Evolutionary conservation across 2,113 vertebrate genomes (phyloP).

Genomic region (Lontra canadensis): DNA sequence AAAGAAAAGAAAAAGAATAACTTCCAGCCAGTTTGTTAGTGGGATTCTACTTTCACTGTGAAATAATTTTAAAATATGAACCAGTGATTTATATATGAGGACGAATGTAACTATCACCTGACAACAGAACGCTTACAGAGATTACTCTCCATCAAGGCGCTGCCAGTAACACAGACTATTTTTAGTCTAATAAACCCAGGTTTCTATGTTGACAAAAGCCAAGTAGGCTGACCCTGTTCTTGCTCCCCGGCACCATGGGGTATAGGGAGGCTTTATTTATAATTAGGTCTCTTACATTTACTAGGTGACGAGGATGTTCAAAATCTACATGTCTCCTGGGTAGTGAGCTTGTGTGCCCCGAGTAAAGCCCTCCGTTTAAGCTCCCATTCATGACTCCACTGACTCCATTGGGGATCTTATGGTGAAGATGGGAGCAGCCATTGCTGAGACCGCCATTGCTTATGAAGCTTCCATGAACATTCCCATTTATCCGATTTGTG

Average conservation of each 20-base stretch:
- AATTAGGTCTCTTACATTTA: slow-evolving; percentile 88
- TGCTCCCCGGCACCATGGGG: background rate
- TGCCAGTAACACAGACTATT: background rate
- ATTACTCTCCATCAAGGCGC: background rate
- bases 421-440: slow-evolving; percentile 92
- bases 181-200: background rate
- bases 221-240: background rate
- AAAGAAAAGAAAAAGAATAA: background rate
- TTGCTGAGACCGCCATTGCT: slow-evolving; percentile 84
- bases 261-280: background rate
- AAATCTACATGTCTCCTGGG: slow-evolving; percentile 85
- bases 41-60: background rate
- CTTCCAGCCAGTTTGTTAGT: background rate
- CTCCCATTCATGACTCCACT: slow-evolving; percentile 85
- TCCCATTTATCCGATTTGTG: slow-evolving; percentile 85
- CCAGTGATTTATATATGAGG: background rate
- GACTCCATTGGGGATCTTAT: slow-evolving; percentile 87
- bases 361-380: slow-evolving; percentile 82
- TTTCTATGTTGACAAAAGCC: background rate
- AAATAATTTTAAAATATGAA: slow-evolving; percentile 30
- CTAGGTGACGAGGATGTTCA: slow-evolving; percentile 87
- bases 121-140: background rate
- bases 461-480: slow-evolving; percentile 85
- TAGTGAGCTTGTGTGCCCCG: slow-evolving; percentile 79
- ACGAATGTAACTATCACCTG: background rate